Percentiles rank a stretch among this genome's conserved stretches.
Evolutionary conservation across 92 coral and sea anemone species (phyloP).

Genomic region (Palythoa caribaeorum): DNA sequence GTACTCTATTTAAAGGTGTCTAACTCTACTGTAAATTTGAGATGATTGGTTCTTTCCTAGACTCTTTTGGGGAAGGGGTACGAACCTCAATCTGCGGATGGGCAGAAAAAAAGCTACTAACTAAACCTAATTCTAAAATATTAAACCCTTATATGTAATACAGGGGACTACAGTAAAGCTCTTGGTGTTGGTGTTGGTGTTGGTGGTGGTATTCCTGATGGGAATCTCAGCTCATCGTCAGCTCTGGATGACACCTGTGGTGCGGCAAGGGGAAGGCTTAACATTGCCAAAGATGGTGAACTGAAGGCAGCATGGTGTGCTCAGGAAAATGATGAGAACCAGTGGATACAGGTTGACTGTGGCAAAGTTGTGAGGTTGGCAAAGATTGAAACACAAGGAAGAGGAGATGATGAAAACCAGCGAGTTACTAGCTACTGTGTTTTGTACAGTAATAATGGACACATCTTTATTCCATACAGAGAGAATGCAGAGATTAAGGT

Average conservation of each 20-base stretch:
- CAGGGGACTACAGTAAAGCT: slow-evolving; percentile 37
- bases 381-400: slow-evolving; percentile 75
- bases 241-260: slow-evolving; percentile 77
- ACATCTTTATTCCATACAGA: slow-evolving; percentile 63
- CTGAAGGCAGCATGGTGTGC: slow-evolving; percentile 88
- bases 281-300: slow-evolving; percentile 75
- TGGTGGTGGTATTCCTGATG: slow-evolving; percentile 73
- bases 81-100: neutral
- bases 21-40: too few species aligned
- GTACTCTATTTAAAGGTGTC: neutral
- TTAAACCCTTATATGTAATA: neutral
- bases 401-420: slow-evolving; percentile 70
- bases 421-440: slow-evolving; percentile 75
- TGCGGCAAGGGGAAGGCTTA: slow-evolving; percentile 77
- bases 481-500: slow-evolving; percentile 72
- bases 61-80: too few species aligned
- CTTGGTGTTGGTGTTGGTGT: slow-evolving; percentile 82
- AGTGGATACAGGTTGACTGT: slow-evolving; percentile 87
- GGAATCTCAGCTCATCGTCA: slow-evolving; percentile 79
- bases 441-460: slow-evolving; percentile 76
- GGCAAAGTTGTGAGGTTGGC: slow-evolving; percentile 68
- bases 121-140: neutral
- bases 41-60: too few species aligned
- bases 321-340: slow-evolving; percentile 73
- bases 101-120: neutral